These are phyloP conservation scores for Cryptotermes secundus DNA, from an alignment of 1,140 invertebrate species.

Conservation along the genomic window DNA sequence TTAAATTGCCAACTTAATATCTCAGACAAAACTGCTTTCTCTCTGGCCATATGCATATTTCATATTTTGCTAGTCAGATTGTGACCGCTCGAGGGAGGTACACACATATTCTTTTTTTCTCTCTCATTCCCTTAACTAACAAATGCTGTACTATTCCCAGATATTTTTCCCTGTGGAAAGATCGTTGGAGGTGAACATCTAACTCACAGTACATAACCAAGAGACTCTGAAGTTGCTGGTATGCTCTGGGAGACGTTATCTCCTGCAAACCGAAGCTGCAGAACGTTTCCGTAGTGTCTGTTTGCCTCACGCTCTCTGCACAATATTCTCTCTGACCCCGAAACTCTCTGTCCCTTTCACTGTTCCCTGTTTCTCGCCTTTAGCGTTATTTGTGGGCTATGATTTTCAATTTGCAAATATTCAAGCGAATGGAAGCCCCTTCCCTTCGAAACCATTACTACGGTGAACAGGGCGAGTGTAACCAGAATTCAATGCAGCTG, in stretches of 20 bases:
- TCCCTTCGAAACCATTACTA: neutral
- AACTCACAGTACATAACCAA: neutral
- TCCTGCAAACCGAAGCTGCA: neutral
- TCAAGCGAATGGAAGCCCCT: neutral
- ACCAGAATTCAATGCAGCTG: neutral
- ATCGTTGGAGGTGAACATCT: neutral
- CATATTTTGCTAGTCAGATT: neutral
- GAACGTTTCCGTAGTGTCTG: neutral
- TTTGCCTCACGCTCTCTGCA: neutral
- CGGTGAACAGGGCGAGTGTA: neutral
- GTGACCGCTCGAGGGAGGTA: neutral
- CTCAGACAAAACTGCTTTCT: neutral
- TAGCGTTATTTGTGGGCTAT: neutral
- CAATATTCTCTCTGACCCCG: constrained; percentile 4
- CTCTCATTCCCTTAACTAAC: neutral
- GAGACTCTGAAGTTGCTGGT: neutral
- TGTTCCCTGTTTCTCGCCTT: neutral
- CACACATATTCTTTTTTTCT: neutral
- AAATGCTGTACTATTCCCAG: neutral
- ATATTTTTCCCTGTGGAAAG: neutral
- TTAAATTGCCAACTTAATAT: neutral
- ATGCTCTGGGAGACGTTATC: neutral
- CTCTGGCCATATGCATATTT: neutral
- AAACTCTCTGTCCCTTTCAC: neutral
- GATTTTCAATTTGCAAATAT: constrained; percentile 20